phyloP scores from a whole-genome alignment of 2,888 invertebrate species.

The Bembecia ichneumoniformis region DNA sequence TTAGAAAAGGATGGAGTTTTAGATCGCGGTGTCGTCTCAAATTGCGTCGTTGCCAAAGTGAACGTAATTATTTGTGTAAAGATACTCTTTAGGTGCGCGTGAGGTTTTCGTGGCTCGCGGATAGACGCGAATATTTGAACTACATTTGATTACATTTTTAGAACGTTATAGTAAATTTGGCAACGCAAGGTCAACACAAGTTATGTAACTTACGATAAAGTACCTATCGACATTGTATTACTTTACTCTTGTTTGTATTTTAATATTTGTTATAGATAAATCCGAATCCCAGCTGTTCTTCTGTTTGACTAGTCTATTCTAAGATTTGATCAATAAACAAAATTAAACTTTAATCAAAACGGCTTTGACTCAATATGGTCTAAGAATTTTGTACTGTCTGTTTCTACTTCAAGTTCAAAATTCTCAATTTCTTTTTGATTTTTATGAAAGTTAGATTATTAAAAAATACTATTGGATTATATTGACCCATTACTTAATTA shows the following conservation, averaged over 20 bases:
- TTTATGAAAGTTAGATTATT: too few species aligned
- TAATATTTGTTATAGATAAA: too few species aligned
- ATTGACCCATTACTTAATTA: too few species aligned
- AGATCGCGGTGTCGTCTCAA: not conserved
- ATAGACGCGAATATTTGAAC: not conserved
- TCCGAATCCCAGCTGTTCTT: too few species aligned
- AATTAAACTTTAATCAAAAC: too few species aligned
- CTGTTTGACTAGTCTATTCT: too few species aligned
- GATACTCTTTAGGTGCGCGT: not conserved
- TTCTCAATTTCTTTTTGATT: too few species aligned
- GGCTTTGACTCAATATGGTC: too few species aligned
- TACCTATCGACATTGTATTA: conserved; percentile 7
- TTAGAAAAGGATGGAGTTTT: not conserved
- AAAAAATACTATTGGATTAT: too few species aligned
- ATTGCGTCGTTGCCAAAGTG: conserved; percentile 11
- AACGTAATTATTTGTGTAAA: conserved; percentile 8
- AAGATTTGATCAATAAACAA: too few species aligned
- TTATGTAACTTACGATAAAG: conserved; percentile 9
- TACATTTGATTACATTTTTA: not conserved
- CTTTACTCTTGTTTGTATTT: conserved; percentile 1
- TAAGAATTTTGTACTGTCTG: too few species aligned
- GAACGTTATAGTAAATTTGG: conserved; percentile 4
- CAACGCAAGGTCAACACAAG: conserved; percentile 8
- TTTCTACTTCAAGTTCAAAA: too few species aligned
- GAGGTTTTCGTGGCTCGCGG: not conserved